phyloP scores from a whole-genome alignment of 1,140 invertebrate genomes.

The Drosophila malerkotliana region DNA sequence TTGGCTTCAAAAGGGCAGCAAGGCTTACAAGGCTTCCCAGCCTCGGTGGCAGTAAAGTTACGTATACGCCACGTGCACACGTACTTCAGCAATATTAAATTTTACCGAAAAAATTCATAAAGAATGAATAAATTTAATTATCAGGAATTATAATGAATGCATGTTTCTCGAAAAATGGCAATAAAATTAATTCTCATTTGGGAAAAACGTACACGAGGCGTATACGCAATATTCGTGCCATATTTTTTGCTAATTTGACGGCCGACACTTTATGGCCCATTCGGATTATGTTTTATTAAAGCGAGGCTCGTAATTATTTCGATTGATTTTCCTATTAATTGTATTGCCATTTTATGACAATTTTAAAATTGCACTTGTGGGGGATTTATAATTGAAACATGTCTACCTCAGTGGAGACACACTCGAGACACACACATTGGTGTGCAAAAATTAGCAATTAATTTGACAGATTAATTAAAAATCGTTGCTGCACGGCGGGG shows the following conservation, averaged over 20 bases:
- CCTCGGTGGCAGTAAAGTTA: not conserved
- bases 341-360: not conserved
- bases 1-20: not conserved
- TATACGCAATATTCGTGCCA: not conserved
- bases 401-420: too few species aligned
- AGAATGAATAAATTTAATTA: not conserved
- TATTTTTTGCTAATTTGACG: slow-evolving; percentile 22
- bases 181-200: not conserved
- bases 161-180: not conserved
- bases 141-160: not conserved
- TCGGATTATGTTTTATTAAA: slow-evolving; percentile 4
- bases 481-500: slow-evolving; percentile 14
- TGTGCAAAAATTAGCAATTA: slow-evolving; percentile 47
- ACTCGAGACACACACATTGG: not conserved
- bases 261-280: slow-evolving; percentile 1
- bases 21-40: too few species aligned
- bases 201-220: not conserved
- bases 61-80: slow-evolving; percentile 6
- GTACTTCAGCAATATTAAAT: too few species aligned
- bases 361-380: slow-evolving; percentile 3
- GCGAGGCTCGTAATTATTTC: slow-evolving; percentile 7
- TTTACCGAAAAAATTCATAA: too few species aligned
- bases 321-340: slow-evolving; percentile 32
- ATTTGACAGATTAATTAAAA: slow-evolving; percentile 70
- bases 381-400: slow-evolving; percentile 6